A percentile compares a stretch with the other conserved stretches of the same genome.
Conservation (phyloP, 1,140 invertebrate species). For the Gonioctena quinquepunctata region DNA sequence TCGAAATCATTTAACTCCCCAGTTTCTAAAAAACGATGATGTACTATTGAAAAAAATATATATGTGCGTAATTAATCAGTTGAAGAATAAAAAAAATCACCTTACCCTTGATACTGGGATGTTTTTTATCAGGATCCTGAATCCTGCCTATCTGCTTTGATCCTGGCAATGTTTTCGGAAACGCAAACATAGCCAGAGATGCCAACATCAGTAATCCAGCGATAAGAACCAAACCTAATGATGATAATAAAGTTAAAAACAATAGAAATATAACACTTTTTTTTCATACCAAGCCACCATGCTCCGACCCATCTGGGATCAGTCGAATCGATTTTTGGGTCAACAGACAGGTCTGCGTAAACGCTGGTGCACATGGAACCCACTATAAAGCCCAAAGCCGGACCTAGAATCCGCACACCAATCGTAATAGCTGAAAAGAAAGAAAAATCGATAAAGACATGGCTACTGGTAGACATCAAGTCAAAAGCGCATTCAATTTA, state of each 20-base stretch:
- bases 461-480: too few relatives aligned
- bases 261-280: background rate
- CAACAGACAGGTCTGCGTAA: constrained; percentile 78
- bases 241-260: background rate
- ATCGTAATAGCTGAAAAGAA: constrained; percentile 86
- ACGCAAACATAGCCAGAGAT: constrained; percentile 85
- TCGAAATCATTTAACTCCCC: too few relatives aligned
- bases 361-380: constrained; percentile 88
- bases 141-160: constrained; percentile 56
- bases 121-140: constrained; percentile 57
- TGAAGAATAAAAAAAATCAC: too few relatives aligned
- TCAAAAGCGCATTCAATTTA: too few relatives aligned
- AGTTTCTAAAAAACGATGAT: too few relatives aligned
- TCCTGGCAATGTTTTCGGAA: constrained; percentile 71
- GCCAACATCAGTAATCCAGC: constrained; percentile 77
- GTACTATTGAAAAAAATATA: too few relatives aligned
- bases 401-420: constrained; percentile 87
- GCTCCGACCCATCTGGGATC: constrained; percentile 90
- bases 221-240: constrained; percentile 76
- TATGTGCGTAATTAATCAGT: too few relatives aligned
- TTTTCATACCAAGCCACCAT: constrained; percentile 82
- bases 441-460: too few relatives aligned
- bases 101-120: constrained; percentile 62
- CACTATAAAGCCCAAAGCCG: constrained; percentile 86
- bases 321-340: constrained; percentile 77